Evolutionary conservation across 2,113 vertebrate species (phyloP).

Genomic region (Sebastes schlegelii): DNA sequence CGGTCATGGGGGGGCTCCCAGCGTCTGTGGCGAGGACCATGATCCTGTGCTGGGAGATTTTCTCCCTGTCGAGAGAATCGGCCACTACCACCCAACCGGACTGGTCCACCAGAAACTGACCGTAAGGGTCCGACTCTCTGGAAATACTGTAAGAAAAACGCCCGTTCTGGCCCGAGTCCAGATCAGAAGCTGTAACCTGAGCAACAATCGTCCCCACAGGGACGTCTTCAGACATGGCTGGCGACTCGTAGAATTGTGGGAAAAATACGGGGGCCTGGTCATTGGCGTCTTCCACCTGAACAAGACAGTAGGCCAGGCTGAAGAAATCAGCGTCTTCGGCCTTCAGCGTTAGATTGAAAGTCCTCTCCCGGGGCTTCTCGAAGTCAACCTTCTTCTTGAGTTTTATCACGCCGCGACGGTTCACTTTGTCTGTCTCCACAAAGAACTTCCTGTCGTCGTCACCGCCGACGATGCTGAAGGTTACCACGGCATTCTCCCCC

Average conservation of each 20-base stretch:
- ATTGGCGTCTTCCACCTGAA: slow-evolving; percentile 91
- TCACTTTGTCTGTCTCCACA: slow-evolving; percentile 89
- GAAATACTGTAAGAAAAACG: slow-evolving; percentile 86
- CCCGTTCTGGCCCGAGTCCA: slow-evolving; percentile 90
- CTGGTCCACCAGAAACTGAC: slow-evolving; percentile 87
- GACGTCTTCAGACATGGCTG: slow-evolving; percentile 85
- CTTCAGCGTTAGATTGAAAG: slow-evolving; percentile 91
- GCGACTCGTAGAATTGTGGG: slow-evolving; percentile 88
- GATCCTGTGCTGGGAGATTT: slow-evolving; percentile 85
- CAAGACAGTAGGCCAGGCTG: slow-evolving; percentile 84
- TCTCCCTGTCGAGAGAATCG: slow-evolving; percentile 87
- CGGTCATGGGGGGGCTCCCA: slow-evolving; percentile 85
- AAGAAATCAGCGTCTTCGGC: slow-evolving; percentile 90
- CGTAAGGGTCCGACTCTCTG: slow-evolving; percentile 84
- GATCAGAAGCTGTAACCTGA: slow-evolving; percentile 89
- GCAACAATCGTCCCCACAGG: slow-evolving; percentile 87
- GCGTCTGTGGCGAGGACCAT: slow-evolving; percentile 86
- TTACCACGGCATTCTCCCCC: slow-evolving; percentile 88
- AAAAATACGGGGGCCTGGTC: slow-evolving; percentile 90
- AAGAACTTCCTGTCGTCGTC: slow-evolving; percentile 91
- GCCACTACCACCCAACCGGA: slow-evolving; percentile 88
- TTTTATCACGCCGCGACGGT: slow-evolving; percentile 83
- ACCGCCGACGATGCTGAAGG: slow-evolving; percentile 89
- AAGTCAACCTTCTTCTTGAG: slow-evolving; percentile 89
- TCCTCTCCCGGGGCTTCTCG: slow-evolving; percentile 90